Base-by-base conservation (phyloP, 2,113 vertebrate species). In the Myanophis thanlyinensis region DNA sequence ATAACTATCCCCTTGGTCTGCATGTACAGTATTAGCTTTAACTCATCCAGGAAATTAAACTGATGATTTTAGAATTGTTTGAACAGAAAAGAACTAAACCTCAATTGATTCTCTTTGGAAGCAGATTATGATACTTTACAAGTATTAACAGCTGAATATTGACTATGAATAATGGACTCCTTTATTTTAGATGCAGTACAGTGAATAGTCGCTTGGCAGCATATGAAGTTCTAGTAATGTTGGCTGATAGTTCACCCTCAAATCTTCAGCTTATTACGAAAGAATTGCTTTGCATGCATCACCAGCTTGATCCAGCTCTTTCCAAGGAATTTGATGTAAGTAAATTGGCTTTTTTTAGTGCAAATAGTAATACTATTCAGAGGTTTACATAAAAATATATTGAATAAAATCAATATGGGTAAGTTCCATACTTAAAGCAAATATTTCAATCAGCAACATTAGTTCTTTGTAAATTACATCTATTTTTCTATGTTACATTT, bases 251-350 rank as follows among this genome's bases (percentile, higher is more conserved):
- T 96, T 99, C 99, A 3, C 98, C 99, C 91, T 97, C 98, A 93
- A 99, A 99, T 94, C 98, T 99, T 85, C 98, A 98, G 92, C 98
- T 99, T 62, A 99, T 99, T 95, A 98, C 98, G 53, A 98, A 96
- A 95, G 99, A 99, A 95, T 97, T 99, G 10, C 97, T 99, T 93
- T 99, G 98, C 88, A 99, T 99, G 99, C 99, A 99, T 96, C 99
- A 99, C 96, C 99, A 99, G 85, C 98, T 98, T 9, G 99, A 99
- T 94, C 98, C 99, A n/a, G 99, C 99, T 4, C 98, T 99, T 92
- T 98, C 98, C 96, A 99, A 99, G 97, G 99, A 99, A 96, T 99
- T 99, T 90, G 99, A 99, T 95, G 99, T 99, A 97, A 98, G 98
- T 95, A 92, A 89, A 52, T 3, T 12, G 52, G 90, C 92, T 88